These are phyloP conservation scores for Caradrina kadenii DNA, from an alignment of 2,888 invertebrate genomes.

Conservation along the genomic window DNA sequence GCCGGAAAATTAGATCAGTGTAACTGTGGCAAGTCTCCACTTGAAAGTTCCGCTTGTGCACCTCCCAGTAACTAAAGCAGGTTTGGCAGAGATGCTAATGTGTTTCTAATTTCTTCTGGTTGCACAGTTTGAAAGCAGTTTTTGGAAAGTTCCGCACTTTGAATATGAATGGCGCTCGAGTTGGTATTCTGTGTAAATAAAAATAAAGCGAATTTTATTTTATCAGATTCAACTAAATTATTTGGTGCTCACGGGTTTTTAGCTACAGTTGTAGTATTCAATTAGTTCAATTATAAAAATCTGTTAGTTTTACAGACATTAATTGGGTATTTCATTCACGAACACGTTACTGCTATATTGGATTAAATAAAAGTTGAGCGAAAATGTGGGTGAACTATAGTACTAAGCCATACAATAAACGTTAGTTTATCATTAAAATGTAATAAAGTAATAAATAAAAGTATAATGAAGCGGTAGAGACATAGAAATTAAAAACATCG, in stretches of 20 bases:
- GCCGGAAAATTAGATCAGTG: conserved; percentile 61
- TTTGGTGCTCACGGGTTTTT: background rate
- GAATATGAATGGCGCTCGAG: conserved; percentile 35
- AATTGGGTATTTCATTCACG: too few relatives aligned
- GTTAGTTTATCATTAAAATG: too few relatives aligned
- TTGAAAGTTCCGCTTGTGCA: conserved; percentile 47
- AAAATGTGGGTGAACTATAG: too few relatives aligned
- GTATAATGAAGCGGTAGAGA: too few relatives aligned
- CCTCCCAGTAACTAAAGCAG: conserved; percentile 43
- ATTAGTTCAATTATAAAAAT: background rate
- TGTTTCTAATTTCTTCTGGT: conserved; percentile 62
- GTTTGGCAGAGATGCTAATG: conserved; percentile 60
- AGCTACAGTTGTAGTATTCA: too few relatives aligned
- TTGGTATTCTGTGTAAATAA: conserved; percentile 12
- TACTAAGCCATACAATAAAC: too few relatives aligned
- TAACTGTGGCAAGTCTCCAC: conserved; percentile 41
- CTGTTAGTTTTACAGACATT: too few relatives aligned
- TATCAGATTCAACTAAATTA: conserved; percentile 6
- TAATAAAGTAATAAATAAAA: too few relatives aligned
- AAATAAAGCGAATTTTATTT: conserved; percentile 10
- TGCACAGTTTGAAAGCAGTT: conserved; percentile 48
- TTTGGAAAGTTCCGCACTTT: conserved; percentile 52
- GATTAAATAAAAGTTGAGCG: background rate
- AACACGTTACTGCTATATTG: background rate
- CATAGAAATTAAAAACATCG: too few relatives aligned